Evolutionary conservation across 30 jellyfish, hydroid and myxozoan genomes (phyloP).

Genomic region (Cassiopea xamachana): DNA sequence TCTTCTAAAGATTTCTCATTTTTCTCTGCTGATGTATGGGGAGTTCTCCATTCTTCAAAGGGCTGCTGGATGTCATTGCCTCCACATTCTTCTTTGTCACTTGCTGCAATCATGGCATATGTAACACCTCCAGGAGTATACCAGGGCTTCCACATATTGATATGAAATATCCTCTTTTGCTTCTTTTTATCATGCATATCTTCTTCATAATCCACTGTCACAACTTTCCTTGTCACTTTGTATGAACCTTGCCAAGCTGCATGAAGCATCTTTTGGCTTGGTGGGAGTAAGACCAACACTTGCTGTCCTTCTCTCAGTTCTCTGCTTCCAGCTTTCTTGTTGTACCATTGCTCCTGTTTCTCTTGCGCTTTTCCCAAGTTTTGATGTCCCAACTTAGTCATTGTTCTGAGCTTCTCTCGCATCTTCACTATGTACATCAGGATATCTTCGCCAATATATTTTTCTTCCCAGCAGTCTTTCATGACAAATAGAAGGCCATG

Average conservation of each 20-base stretch:
- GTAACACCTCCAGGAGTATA: neutral
- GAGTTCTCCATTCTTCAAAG: neutral
- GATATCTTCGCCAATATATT: constrained; percentile 1
- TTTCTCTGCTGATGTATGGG: neutral
- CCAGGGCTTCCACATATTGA: constrained; percentile 7
- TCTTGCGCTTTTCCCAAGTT: constrained; percentile 10
- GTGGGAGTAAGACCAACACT: constrained; percentile 13
- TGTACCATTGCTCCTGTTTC: constrained; percentile 10
- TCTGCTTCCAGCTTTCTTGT: constrained; percentile 1
- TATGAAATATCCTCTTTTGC: neutral
- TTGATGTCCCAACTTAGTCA: neutral
- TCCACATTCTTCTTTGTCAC: neutral
- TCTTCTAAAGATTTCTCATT: neutral
- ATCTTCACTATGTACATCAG: neutral
- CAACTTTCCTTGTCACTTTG: constrained; percentile 13
- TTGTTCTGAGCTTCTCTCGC: constrained; percentile 9
- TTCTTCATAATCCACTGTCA: neutral
- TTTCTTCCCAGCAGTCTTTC: constrained; percentile 7
- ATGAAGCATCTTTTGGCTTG: constrained; percentile 5
- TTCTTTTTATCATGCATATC: neutral
- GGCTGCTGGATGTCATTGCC: neutral
- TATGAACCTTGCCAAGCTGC: constrained; percentile 48
- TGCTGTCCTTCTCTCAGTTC: constrained; percentile 20
- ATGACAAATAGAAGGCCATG: constrained; percentile 25
- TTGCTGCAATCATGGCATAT: neutral